Conservation (phyloP, 2,113 vertebrate species). For the Amblyornis subalaris region DNA sequence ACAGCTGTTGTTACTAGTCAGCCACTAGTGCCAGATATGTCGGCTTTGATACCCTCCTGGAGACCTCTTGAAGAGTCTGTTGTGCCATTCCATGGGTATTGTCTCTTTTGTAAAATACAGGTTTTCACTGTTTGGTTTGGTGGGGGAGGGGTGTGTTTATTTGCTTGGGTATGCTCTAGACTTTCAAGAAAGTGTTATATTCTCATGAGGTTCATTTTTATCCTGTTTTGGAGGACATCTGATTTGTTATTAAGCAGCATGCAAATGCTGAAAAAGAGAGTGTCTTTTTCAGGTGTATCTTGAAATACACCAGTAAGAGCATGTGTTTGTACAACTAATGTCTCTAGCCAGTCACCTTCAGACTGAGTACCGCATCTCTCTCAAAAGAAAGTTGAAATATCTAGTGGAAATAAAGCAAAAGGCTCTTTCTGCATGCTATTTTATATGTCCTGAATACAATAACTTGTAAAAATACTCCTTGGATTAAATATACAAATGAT, state of each 20-base stretch:
- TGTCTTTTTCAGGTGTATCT: background rate
- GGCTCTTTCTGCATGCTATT: background rate
- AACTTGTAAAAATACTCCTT: background rate
- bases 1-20: background rate
- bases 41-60: background rate
- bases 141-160: accelerated
- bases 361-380: background rate
- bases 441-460: background rate
- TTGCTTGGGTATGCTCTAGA: background rate
- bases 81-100: background rate
- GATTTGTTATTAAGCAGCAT: background rate
- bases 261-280: background rate
- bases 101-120: background rate
- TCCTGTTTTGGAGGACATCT: background rate
- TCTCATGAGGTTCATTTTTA: background rate
- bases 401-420: background rate
- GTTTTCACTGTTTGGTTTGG: background rate
- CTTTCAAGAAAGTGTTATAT: background rate
- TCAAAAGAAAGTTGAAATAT: background rate
- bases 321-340: background rate
- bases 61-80: background rate
- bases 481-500: background rate
- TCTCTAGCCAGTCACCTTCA: background rate
- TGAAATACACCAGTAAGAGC: background rate
- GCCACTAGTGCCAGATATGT: background rate